These are phyloP conservation scores for Dynastes maya DNA, from an alignment of 2,888 invertebrate species.

Conservation along the genomic window DNA sequence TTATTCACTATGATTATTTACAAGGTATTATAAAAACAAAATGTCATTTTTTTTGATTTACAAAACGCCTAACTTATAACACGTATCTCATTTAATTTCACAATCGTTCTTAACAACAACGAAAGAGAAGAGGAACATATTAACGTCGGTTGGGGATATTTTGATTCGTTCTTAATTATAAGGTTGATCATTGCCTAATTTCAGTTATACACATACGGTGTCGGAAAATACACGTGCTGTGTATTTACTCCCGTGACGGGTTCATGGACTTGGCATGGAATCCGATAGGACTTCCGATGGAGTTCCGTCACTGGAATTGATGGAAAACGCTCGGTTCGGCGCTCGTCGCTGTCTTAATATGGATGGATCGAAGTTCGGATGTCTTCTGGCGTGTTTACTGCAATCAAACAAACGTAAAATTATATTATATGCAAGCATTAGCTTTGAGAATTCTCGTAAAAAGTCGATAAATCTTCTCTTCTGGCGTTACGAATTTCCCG, in stretches of 20 bases:
- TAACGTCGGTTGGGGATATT: background rate
- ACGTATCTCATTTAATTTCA: no score
- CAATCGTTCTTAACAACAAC: background rate
- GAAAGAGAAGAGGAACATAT: background rate
- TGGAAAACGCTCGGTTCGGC: constrained; percentile 71
- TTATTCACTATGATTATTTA: constrained; percentile 39
- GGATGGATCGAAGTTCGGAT: constrained; percentile 76
- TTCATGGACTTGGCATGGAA: constrained; percentile 71
- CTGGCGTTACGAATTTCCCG: no score
- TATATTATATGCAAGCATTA: no score
- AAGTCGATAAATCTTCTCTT: no score
- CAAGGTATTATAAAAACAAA: constrained; percentile 1
- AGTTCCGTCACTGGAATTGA: constrained; percentile 72
- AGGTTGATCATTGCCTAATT: background rate
- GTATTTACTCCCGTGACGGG: background rate
- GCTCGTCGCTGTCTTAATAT: constrained; percentile 72
- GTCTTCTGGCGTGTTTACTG: constrained; percentile 77
- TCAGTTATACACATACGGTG: no score
- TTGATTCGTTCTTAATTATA: constrained; percentile 15
- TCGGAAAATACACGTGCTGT: background rate
- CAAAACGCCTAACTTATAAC: no score
- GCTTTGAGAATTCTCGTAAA: no score
- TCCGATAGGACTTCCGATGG: constrained; percentile 72
- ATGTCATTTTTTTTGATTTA: no score
- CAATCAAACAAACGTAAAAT: constrained; percentile 56